Base-by-base conservation (phyloP, 2,888 invertebrate genomes). In the Dilophus febrilis region DNA sequence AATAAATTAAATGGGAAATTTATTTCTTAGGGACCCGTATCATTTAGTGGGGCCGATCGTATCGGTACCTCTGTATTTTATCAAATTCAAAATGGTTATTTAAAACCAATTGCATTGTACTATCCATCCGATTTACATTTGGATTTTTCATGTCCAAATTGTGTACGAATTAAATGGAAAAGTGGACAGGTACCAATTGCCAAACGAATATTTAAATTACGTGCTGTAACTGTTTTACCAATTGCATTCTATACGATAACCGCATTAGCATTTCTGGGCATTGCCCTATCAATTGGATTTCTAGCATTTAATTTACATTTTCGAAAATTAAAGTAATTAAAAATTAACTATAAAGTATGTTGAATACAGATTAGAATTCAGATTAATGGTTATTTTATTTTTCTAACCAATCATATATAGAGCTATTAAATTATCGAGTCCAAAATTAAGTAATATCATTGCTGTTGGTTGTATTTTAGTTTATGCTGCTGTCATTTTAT, bases 351-450 rank as follows among this genome's bases (percentile, higher is more conserved):
- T n/a, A n/a, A n/a, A n/a, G n/a, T n/a, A n/a, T n/a, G n/a, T n/a
- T n/a, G n/a, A n/a, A n/a, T n/a, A n/a, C n/a, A n/a, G n/a, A n/a
- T n/a, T n/a, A n/a, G n/a, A n/a, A n/a, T n/a, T n/a, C n/a, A n/a
- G n/a, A n/a, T n/a, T n/a, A n/a, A n/a, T n/a, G n/a, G n/a, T n/a
- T n/a, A n/a, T n/a, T 32, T 22, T 26, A 42, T 47, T 39, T 43
- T 44, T 46, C 27, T 29, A 28, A 36, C 32, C 44, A 45, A n/a
- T n/a, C n/a, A n/a, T n/a, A n/a, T n/a, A n/a, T 66, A 85, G 87
- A 59, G 85, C 83, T 47, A 87, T 91, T 58, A 91, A 92, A 62
- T 69, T 91, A 46, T 90, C 90, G 17, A 90, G 90, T 52, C 91
- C 91, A 1, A 79, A 84, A 46, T 66, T 92, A 42, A 91, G 90